A percentile compares a stretch with the other conserved stretches of the same genome.
phyloP scores from a whole-genome alignment of 2,888 invertebrate species.

The Caenorhabditis sinica region DNA sequence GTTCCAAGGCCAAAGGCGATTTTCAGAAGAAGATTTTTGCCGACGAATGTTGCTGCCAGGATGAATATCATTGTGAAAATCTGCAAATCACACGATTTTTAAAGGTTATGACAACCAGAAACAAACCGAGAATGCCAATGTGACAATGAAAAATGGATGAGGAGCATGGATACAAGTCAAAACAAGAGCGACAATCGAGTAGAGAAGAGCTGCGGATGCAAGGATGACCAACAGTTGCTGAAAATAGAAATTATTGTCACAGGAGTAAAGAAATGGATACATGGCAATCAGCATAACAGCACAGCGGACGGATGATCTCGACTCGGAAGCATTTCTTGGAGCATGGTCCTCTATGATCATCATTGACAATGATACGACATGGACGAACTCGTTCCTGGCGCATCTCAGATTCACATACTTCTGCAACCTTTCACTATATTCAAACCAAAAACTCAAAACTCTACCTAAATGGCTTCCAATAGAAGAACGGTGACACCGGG shows the following conservation, averaged over 20 bases:
- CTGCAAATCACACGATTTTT: neutral
- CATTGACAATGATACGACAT: slow-evolving; percentile 9
- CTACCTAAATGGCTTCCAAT: slow-evolving; percentile 21
- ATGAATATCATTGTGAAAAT: slow-evolving; percentile 38
- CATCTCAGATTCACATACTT: slow-evolving; percentile 24
- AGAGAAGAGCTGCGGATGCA: slow-evolving; percentile 31
- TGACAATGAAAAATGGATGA: slow-evolving; percentile 31
- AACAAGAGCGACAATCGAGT: slow-evolving; percentile 53
- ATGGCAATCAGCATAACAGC: slow-evolving; percentile 50
- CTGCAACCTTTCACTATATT: neutral
- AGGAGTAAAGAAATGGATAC: slow-evolving; percentile 6
- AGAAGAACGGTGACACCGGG: slow-evolving; percentile 26
- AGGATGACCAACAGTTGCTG: slow-evolving; percentile 42
- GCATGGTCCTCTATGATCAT: neutral
- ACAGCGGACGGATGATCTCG: slow-evolving; percentile 37
- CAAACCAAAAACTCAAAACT: neutral
- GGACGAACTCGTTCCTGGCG: slow-evolving; percentile 41
- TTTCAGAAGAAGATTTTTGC: slow-evolving; percentile 21
- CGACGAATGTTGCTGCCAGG: slow-evolving; percentile 17
- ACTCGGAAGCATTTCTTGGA: slow-evolving; percentile 14
- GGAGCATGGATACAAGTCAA: slow-evolving; percentile 47
- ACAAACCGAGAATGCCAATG: slow-evolving; percentile 36
- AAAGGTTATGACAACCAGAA: neutral
- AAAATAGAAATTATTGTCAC: neutral
- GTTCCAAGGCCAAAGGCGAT: slow-evolving; percentile 27